Conservation (phyloP, 1,140 invertebrate species). For the Catajapyx aquilonaris region DNA sequence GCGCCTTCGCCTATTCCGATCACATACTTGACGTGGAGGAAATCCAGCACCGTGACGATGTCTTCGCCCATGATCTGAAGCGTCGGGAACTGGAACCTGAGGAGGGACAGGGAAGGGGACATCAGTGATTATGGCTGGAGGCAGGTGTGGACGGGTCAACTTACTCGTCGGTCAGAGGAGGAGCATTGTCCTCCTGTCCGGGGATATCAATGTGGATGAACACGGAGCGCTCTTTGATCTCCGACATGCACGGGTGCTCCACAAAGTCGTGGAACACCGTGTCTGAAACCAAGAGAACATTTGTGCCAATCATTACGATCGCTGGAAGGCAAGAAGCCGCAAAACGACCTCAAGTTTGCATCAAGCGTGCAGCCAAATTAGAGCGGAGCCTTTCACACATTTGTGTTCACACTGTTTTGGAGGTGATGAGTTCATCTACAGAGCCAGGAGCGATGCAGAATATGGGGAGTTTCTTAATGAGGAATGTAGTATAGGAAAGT, state of each 20-base stretch:
- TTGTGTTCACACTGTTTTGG: too few relatives aligned
- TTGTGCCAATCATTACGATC: too few relatives aligned
- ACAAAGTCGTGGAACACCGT: constrained; percentile 52
- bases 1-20: constrained; percentile 74
- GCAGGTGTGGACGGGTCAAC: too few relatives aligned
- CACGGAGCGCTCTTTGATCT: constrained; percentile 63
- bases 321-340: too few relatives aligned
- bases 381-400: too few relatives aligned
- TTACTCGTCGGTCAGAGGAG: constrained; percentile 39
- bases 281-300: constrained; percentile 28
- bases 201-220: constrained; percentile 78
- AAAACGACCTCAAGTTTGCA: too few relatives aligned
- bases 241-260: constrained; percentile 55
- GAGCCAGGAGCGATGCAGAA: too few relatives aligned
- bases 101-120: constrained; percentile 11
- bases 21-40: constrained; percentile 52
- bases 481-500: too few relatives aligned
- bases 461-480: too few relatives aligned
- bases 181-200: constrained; percentile 65
- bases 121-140: too few relatives aligned
- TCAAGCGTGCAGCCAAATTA: too few relatives aligned
- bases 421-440: too few relatives aligned
- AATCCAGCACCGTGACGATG: constrained; percentile 56
- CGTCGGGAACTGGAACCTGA: constrained; percentile 55
- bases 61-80: constrained; percentile 68